Evolutionary conservation across 2,797 vertebrate species (phyloP).

Genomic region (Atherinosoma microstoma): DNA sequence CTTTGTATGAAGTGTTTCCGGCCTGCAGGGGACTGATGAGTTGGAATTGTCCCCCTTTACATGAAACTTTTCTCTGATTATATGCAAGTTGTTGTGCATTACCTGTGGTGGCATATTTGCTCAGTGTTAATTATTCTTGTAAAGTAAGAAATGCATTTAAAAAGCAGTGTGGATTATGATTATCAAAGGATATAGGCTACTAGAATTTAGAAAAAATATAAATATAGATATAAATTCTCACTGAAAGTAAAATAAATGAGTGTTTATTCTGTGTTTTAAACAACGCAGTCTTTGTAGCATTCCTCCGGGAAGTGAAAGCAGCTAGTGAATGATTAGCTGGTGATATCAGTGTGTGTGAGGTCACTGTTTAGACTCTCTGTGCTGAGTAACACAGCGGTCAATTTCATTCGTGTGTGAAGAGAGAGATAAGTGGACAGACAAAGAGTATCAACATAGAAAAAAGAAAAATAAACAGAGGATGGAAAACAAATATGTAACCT

Average conservation of each 20-base stretch:
- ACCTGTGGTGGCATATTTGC: too few species aligned
- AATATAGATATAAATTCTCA: too few species aligned
- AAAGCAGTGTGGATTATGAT: background rate
- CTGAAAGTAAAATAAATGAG: background rate
- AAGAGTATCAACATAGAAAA: background rate
- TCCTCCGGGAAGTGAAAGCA: constrained; percentile 26
- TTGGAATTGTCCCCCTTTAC: background rate
- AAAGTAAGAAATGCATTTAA: background rate
- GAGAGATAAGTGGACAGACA: constrained; percentile 5
- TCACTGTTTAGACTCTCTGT: constrained; percentile 48
- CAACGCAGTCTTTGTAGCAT: background rate
- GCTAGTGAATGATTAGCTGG: constrained; percentile 61
- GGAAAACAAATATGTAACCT: constrained; percentile 3
- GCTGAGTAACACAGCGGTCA: constrained; percentile 54
- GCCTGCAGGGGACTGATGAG: background rate
- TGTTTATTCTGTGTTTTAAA: background rate
- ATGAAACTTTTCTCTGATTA: background rate
- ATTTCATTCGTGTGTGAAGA: constrained; percentile 10
- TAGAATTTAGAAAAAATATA: background rate
- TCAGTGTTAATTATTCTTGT: background rate
- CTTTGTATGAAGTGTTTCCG: background rate
- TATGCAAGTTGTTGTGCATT: too few species aligned
- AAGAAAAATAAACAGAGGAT: background rate
- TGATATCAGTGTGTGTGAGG: constrained; percentile 41
- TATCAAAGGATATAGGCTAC: background rate